Evolutionary conservation across 2,797 vertebrate genomes (phyloP).

Genomic region (Oophaga sylvatica): DNA sequence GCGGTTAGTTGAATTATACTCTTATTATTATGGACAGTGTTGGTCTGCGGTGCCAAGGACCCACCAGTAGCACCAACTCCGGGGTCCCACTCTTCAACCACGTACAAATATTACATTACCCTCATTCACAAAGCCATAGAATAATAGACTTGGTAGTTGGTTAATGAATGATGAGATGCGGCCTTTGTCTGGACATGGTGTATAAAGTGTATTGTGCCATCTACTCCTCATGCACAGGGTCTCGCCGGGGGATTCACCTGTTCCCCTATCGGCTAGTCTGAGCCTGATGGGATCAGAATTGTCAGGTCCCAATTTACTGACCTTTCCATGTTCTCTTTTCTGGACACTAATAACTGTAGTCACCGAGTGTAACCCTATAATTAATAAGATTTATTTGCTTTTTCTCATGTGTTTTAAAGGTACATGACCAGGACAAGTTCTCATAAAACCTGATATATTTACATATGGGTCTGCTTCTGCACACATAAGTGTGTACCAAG

Average conservation of each 20-base stretch:
- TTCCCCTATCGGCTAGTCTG: too few species aligned
- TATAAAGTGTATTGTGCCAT: too few species aligned
- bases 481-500: neutral
- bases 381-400: neutral
- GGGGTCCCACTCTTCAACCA: too few species aligned
- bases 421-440: neutral
- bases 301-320: neutral
- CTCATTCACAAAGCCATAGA: too few species aligned
- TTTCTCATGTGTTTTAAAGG: neutral
- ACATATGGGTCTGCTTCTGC: neutral
- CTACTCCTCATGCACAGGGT: too few species aligned
- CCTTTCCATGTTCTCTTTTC: neutral
- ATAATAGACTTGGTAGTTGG: too few species aligned
- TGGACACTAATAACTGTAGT: neutral
- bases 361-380: neutral
- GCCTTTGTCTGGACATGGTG: too few species aligned
- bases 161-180: too few species aligned
- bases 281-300: neutral
- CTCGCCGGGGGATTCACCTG: too few species aligned
- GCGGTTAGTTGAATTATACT: neutral
- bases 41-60: too few species aligned
- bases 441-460: neutral
- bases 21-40: neutral
- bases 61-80: too few species aligned
- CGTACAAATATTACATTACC: too few species aligned